Percentiles rank a stretch among this genome's conserved stretches.
phyloP scores from a whole-genome alignment of 2,888 invertebrate genomes.

The Creontiades dilutus region DNA sequence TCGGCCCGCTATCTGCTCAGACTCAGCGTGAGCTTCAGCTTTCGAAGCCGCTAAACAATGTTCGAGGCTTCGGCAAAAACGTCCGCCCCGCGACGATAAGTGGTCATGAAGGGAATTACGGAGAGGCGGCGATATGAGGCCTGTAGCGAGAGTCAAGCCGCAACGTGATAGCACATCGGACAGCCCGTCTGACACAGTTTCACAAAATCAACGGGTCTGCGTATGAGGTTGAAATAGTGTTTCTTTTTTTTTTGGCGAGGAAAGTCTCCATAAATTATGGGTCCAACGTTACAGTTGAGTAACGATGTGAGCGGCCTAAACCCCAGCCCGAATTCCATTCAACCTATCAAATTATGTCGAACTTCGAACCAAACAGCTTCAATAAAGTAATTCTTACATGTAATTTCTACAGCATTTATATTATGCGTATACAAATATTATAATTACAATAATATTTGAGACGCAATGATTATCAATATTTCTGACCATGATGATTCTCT shows the following conservation, averaged over 20 bases:
- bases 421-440: too few species aligned
- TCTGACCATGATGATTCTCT: too few species aligned
- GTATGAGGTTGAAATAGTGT: neutral
- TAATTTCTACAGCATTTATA: too few species aligned
- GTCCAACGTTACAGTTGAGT: too few species aligned
- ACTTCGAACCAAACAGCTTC: too few species aligned
- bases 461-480: too few species aligned
- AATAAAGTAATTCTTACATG: too few species aligned
- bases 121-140: neutral
- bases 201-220: neutral
- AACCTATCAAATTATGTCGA: too few species aligned
- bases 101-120: constrained; percentile 38
- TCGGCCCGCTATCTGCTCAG: constrained; percentile 7
- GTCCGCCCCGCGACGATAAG: constrained; percentile 13
- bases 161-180: neutral
- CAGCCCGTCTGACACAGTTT: constrained; percentile 36
- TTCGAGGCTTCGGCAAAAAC: constrained; percentile 21
- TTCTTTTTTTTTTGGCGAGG: neutral
- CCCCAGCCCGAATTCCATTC: too few species aligned
- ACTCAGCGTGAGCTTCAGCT: constrained; percentile 35
- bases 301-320: too few species aligned
- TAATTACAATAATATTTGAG: too few species aligned
- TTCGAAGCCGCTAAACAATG: constrained; percentile 34
- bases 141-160: neutral
- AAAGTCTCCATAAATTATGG: too few species aligned